Base-by-base conservation (phyloP, 2,888 invertebrate species). In the Strigamia crassipes region DNA sequence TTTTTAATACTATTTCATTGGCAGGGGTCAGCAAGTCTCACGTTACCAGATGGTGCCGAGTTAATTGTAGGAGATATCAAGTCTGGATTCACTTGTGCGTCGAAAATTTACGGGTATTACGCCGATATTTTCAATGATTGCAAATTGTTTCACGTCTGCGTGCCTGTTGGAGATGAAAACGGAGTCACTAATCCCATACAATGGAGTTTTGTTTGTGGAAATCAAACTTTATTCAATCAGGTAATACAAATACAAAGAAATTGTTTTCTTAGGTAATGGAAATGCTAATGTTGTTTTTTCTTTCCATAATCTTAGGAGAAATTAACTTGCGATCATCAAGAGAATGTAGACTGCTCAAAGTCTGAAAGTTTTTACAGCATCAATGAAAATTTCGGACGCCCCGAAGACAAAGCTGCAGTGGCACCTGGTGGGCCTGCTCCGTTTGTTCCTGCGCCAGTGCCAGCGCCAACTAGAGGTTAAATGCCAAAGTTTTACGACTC, bases 211-310 rank as follows among this genome's bases (percentile, higher is more conserved):
- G 79, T 83, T n/a, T 83, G 83, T 38, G 83, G 83, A 12, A 83
- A 83, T 38, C 83, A 83, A 56, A 83, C 83, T n/a, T 31, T 83
- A 5, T 83, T 83, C 81, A 82, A 83, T 51, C 83, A 83, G 83
- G 83, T 83, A 66, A 42, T 4, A 1, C 23, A 73, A 4, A 27
- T 18, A n/a, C 1, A 4, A 66, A 66, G 6, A 66, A 13, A 23
- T 23, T 66, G 9, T 13, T n/a, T 66, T 23, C 5, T 66, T 66
- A 0, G 66, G 6, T 23, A 27, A 27, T 27, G 27, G 27, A 27
- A 27, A 1, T 27, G 21, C 18, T 18, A 56, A 73, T 51, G 4
- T 34, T 41, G 23, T 81, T 77, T 6, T 13, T 79, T 61, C 34
- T 79, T 41, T 38, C 0, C 18, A 12, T 15, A 46, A 38, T n/a